These are phyloP conservation scores for Eulemur rufifrons DNA, from an alignment of 2,113 vertebrate genomes.

Conservation along the genomic window DNA sequence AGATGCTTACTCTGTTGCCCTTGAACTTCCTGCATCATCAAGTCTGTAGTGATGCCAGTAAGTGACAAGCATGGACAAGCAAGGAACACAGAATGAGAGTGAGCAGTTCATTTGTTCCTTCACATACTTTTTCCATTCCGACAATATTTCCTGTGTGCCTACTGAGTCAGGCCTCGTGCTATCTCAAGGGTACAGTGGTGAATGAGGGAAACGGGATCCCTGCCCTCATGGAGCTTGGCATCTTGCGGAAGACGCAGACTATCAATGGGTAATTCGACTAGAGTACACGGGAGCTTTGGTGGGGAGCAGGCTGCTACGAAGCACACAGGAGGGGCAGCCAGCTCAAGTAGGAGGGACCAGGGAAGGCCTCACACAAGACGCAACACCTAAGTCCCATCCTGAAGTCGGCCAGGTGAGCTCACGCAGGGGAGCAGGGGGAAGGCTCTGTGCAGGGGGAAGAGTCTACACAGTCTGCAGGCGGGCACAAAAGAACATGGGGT, in stretches of 20 bases:
- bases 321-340: background rate
- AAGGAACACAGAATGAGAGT: background rate
- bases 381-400: background rate
- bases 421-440: background rate
- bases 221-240: background rate
- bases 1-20: background rate
- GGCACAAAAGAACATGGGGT: background rate
- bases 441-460: too few relatives aligned
- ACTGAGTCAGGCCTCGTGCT: background rate
- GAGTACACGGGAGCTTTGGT: background rate
- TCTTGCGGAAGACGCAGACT: too few relatives aligned
- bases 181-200: background rate
- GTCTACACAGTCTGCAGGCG: background rate
- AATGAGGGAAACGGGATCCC: background rate
- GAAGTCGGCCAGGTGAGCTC: background rate
- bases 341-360: background rate
- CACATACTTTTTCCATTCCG: background rate
- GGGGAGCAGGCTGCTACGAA: background rate
- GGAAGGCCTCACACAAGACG: background rate
- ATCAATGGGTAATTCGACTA: background rate
- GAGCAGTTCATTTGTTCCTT: background rate
- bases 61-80: background rate
- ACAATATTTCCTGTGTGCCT: background rate
- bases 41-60: background rate
- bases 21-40: background rate